Percentiles rank a stretch among this genome's conserved stretches.
phyloP scores from a whole-genome alignment of 2,797 vertebrate species.

The Rhadinocentrus ornatus region DNA sequence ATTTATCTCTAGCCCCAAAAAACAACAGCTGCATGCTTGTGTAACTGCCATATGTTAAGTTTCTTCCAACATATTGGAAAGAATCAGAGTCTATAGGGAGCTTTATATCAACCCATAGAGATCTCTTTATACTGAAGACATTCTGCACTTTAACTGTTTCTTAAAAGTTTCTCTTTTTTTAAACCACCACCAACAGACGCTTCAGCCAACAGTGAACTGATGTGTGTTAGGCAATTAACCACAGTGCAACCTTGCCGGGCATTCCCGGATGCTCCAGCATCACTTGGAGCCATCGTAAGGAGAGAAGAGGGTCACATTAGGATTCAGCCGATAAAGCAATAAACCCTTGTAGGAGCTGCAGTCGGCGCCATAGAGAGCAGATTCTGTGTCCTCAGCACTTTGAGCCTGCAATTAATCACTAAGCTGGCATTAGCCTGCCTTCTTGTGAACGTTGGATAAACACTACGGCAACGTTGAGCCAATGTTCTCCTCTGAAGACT shows the following conservation, averaged over 20 bases:
- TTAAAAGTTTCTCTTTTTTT: conserved; percentile 24
- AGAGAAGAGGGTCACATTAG: conserved; percentile 68
- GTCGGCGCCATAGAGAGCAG: conserved; percentile 68
- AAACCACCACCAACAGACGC: conserved; percentile 25
- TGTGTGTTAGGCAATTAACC: conserved; percentile 49
- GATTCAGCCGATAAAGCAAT: conserved; percentile 81
- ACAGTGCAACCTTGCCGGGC: conserved; percentile 37
- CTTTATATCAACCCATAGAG: conserved; percentile 57
- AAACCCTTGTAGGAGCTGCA: conserved; percentile 72
- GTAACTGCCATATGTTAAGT: conserved; percentile 77
- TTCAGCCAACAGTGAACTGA: conserved; percentile 16
- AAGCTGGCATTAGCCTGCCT: conserved; percentile 70
- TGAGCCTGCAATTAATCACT: conserved; percentile 78
- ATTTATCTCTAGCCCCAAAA: conserved; percentile 76
- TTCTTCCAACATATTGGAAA: conserved; percentile 69
- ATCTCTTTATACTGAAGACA: conserved; percentile 50
- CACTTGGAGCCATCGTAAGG: conserved; percentile 47
- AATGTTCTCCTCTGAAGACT: conserved; percentile 37
- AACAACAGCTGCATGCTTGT: conserved; percentile 81
- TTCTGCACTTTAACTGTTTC: conserved; percentile 43
- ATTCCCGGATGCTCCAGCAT: conserved; percentile 49
- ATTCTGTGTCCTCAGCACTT: conserved; percentile 80
- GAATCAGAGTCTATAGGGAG: conserved; percentile 59
- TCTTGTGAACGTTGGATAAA: conserved; percentile 68
- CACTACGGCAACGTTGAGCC: conserved; percentile 55